Conservation (phyloP, 2,888 invertebrate species). For the Petrolisthes cinctipes region DNA sequence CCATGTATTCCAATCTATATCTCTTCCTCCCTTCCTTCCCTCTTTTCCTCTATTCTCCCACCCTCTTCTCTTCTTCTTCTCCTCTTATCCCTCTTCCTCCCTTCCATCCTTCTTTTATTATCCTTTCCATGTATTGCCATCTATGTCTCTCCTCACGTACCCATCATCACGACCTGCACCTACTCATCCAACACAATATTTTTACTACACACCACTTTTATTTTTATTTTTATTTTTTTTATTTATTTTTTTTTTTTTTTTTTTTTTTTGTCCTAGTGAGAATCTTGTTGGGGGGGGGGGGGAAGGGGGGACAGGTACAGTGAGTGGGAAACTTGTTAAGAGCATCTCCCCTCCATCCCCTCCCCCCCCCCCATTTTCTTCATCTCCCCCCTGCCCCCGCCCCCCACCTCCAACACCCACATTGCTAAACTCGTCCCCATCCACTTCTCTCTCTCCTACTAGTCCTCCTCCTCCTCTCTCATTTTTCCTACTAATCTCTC, state of each 20-base stretch:
- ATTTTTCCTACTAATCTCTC: no score
- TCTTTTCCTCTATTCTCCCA: no score
- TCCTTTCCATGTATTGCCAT: background rate
- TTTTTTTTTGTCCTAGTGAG: no score
- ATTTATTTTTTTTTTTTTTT: no score
- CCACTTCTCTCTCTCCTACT: background rate
- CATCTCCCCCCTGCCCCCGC: background rate
- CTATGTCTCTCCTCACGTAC: background rate
- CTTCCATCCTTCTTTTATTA: background rate
- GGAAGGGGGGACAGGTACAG: background rate
- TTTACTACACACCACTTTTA: no score
- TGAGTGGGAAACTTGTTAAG: background rate
- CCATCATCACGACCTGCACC: background rate
- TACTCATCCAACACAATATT: no score
- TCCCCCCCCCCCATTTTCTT: background rate
- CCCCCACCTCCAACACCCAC: background rate
- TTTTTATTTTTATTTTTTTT: no score
- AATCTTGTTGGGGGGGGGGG: no score
- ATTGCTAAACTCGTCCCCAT: background rate
- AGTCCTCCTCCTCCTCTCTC: background rate
- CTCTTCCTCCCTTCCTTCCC: no score
- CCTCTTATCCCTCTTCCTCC: background rate
- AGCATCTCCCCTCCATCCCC: background rate
- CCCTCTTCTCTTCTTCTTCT: background rate
- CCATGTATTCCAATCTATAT: no score